Base-by-base conservation (phyloP, 2,888 invertebrate genomes). In the Sinopyrophorus schimmeli region DNA sequence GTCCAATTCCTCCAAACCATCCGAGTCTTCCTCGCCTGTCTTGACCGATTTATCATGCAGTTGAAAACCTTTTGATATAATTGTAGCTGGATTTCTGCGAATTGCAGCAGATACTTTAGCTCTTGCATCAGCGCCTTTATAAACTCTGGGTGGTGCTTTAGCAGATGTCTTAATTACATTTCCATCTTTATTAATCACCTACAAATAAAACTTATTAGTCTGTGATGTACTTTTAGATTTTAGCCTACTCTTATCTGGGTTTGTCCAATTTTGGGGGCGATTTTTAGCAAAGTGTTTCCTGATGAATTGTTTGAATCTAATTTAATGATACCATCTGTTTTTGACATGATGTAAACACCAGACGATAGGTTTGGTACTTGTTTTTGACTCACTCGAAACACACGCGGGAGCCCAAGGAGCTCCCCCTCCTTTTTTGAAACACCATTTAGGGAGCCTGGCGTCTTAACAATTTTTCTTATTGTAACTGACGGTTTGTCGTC, bases 271-370 rank as follows among this genome's bases (percentile, higher is more conserved):
- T 77, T 78, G 1, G 79, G 77, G 1, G 78, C 71, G 15, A 78
- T 76, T 56, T 71, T 73, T 2, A 73, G 66, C 15, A 72, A 66
- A 1, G 72, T 68, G 42, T 37, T 28, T 70, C 73, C 41, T 75
- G 76, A 2, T 74, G 74, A 41, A 76, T 21, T 34, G 50, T 77
- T 72, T 0, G 84, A 82, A 66, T 85, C 84, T 42, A 86, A 75
- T 68, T 85, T 86, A 68, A 86, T 84, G 38, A 86, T 84, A 26
- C 86, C 86, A 21, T 86, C 84, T 58, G 86, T 86, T 69, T 84
- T 83, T 5, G 86, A 86, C 84, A 87, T 86, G 42, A 87, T 84
- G 66, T 87, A 87, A 23, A 87, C 84, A 58, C 86, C 86, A 61
- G 79, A 74, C 58, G 79, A 74, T 38, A 79, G 65, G 24, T 77